Percentiles rank a stretch among this genome's conserved stretches.
phyloP scores from a whole-genome alignment of 2,888 invertebrate genomes.

The Corbicula japonica region DNA sequence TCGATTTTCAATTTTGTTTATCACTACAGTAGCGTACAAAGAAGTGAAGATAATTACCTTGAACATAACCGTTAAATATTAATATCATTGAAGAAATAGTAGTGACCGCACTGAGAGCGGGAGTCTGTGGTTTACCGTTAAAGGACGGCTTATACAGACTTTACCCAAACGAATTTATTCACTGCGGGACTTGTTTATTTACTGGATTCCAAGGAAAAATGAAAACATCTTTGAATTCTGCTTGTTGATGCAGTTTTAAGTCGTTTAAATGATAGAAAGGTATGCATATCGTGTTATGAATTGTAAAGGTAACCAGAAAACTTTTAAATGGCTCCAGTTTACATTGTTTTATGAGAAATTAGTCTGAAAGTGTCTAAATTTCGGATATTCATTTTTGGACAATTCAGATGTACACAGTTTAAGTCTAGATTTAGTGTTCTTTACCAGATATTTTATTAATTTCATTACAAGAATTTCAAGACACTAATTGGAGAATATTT shows the following conservation, averaged over 20 bases:
- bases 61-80: no score
- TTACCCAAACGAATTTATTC: slow-evolving; percentile 3
- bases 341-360: not conserved
- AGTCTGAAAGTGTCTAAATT: slow-evolving; percentile 7
- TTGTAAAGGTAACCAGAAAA: not conserved
- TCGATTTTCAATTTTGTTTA: not conserved
- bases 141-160: not conserved
- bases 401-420: no score
- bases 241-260: not conserved
- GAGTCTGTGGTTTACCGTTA: not conserved
- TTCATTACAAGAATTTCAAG: no score
- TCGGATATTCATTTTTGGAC: not conserved
- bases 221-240: not conserved
- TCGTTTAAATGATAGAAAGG: not conserved
- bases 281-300: not conserved
- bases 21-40: not conserved
- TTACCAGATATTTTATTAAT: no score
- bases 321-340: not conserved
- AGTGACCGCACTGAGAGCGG: no score
- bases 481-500: no score
- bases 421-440: no score
- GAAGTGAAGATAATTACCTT: not conserved
- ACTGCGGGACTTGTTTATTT: slow-evolving; percentile 3
- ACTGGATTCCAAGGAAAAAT: slow-evolving; percentile 1
- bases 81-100: no score